Conservation (phyloP, 1,140 invertebrate genomes). For the Lysiphlebus fabarum region DNA sequence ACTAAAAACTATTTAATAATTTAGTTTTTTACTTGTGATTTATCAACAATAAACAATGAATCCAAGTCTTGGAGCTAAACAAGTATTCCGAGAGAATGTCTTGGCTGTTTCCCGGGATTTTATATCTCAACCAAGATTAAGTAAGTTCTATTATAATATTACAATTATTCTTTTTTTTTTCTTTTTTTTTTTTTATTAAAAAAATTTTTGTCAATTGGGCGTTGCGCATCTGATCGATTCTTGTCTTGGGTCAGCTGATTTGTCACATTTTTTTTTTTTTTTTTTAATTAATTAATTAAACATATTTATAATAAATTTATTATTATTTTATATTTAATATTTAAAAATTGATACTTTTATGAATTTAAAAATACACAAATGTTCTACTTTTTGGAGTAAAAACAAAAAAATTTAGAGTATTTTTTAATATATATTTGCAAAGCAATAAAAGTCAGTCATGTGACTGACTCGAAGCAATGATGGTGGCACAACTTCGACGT, state of each 20-base stretch:
- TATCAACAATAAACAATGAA: slow-evolving; percentile 17
- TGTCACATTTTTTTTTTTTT: slow-evolving; percentile 17
- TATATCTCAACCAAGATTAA: slow-evolving; percentile 93
- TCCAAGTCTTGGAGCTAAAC: slow-evolving; percentile 48
- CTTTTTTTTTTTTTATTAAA: not conserved
- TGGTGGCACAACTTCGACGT: slow-evolving; percentile 1
- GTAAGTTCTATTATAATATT: slow-evolving; percentile 67
- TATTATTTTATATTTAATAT: not conserved
- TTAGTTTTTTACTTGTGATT: slow-evolving; percentile 18
- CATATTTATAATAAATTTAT: not conserved
- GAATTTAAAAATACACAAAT: not conserved
- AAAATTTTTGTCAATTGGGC: slow-evolving; percentile 33
- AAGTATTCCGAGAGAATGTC: slow-evolving; percentile 75
- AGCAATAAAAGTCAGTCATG: not conserved
- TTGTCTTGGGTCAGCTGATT: slow-evolving; percentile 47
- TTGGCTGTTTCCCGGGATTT: slow-evolving; percentile 94
- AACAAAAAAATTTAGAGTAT: not conserved
- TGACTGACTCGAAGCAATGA: slow-evolving; percentile 4
- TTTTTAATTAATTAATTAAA: not conserved
- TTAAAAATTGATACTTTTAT: not conserved
- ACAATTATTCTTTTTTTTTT: too few relatives aligned
- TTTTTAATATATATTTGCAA: not conserved
- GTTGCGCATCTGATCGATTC: slow-evolving; percentile 47
- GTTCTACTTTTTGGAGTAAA: not conserved
- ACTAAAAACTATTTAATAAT: too few relatives aligned